These are phyloP conservation scores for Cerastis rubricosa DNA, from an alignment of 2,888 invertebrate species.

Conservation along the genomic window DNA sequence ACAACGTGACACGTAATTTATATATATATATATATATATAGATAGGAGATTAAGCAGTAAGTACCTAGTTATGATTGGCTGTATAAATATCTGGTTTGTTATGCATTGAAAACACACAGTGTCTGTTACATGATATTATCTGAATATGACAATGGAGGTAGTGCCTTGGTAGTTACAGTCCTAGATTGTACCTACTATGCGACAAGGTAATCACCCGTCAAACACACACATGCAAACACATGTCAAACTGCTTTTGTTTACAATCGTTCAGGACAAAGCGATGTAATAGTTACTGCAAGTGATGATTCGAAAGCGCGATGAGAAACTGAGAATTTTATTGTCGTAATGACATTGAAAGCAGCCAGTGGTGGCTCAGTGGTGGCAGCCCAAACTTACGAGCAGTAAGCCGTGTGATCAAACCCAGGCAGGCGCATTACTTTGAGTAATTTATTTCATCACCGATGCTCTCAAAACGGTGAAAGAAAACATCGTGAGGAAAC, in stretches of 20 bases:
- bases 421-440: no score
- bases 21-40: no score
- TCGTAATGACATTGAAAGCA: not conserved
- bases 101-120: not conserved
- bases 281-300: not conserved
- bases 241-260: not conserved
- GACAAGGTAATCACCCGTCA: not conserved
- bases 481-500: no score
- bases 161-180: not conserved
- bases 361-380: no score
- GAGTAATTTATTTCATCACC: no score
- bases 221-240: no score
- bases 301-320: not conserved
- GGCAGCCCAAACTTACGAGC: no score
- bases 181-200: conserved; percentile 2
- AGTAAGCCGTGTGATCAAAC: no score
- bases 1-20: no score
- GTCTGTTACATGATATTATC: not conserved
- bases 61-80: no score
- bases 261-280: not conserved
- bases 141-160: not conserved
- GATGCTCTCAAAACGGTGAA: no score
- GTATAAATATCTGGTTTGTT: not conserved
- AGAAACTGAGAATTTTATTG: not conserved
- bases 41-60: no score